Evolutionary conservation across 1,140 invertebrate genomes (phyloP).

Genomic region (Zaprionus tsacasi): DNA sequence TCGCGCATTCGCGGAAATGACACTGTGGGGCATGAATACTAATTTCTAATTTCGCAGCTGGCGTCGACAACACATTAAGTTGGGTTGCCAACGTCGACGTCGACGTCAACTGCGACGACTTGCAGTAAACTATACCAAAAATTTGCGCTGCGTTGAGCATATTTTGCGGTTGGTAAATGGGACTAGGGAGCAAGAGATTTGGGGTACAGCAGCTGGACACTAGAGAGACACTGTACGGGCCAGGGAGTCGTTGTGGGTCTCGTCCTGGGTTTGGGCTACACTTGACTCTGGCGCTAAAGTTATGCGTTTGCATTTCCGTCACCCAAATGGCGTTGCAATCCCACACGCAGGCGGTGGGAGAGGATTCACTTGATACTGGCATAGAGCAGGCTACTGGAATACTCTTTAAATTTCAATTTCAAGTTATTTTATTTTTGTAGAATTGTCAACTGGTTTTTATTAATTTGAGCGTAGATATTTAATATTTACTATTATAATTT

Average conservation of each 20-base stretch:
- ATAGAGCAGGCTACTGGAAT: not conserved
- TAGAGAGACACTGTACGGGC: conserved; percentile 9
- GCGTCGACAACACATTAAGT: conserved; percentile 71
- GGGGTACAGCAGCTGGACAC: conserved; percentile 37
- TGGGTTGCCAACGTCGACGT: conserved; percentile 18
- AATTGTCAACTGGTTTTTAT: not conserved
- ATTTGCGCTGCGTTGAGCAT: conserved; percentile 70
- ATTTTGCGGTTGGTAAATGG: conserved; percentile 66
- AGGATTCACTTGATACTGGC: not conserved
- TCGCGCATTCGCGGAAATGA: conserved; percentile 76
- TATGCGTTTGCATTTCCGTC: conserved; percentile 76
- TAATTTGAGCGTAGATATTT: not conserved
- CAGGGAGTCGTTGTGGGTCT: not conserved
- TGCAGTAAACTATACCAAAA: conserved; percentile 70
- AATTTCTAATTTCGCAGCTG: conserved; percentile 77
- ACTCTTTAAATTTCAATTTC: not conserved
- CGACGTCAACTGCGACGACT: conserved; percentile 35
- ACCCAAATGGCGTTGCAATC: conserved; percentile 43
- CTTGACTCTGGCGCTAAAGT: conserved; percentile 66
- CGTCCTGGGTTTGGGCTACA: conserved; percentile 3
- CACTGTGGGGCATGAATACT: conserved; percentile 80
- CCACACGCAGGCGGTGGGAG: conserved; percentile 11
- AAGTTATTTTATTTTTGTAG: not conserved
- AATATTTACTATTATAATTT: too few relatives aligned
- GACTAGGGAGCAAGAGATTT: conserved; percentile 31